Evolutionary conservation across 2,113 vertebrate genomes (phyloP).

Genomic region (Stomatorhinus ivindoensis): DNA sequence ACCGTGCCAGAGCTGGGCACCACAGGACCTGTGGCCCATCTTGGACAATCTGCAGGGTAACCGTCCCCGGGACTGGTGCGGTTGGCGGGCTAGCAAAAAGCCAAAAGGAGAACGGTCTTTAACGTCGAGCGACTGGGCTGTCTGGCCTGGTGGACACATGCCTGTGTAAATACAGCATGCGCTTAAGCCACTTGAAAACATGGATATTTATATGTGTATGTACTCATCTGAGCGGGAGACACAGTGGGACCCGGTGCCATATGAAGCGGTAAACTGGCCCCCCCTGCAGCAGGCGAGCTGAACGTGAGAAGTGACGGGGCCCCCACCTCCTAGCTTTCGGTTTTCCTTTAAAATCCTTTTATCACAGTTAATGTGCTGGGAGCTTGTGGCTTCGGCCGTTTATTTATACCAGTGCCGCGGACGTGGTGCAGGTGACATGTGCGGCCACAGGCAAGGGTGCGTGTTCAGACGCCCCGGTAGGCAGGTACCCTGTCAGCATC

Average conservation of each 20-base stretch:
- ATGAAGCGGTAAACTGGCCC: conserved; percentile 8
- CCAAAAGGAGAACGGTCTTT: conserved; percentile 16
- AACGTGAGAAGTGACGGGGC: background rate
- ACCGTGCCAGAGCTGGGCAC: background rate
- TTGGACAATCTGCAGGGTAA: background rate
- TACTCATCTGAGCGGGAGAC: background rate
- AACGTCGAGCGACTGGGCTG: conserved; percentile 45
- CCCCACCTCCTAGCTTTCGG: conserved; percentile 30
- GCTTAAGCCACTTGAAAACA: conserved; percentile 62
- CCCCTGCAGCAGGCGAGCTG: background rate
- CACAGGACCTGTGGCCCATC: background rate
- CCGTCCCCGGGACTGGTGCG: background rate
- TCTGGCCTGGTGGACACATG: conserved; percentile 42
- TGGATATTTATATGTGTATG: conserved; percentile 25
- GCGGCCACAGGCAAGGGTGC: conserved; percentile 16
- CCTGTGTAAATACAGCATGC: conserved; percentile 54
- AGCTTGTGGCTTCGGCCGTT: conserved; percentile 18
- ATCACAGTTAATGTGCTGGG: conserved; percentile 9
- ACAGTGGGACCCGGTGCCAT: background rate
- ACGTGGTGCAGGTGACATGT: conserved; percentile 9
- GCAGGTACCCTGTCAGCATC: background rate
- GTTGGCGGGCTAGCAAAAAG: background rate
- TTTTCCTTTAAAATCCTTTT: conserved; percentile 49
- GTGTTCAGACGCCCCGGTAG: background rate
- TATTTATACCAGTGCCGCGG: conserved; percentile 26